Evolutionary conservation across 2,113 vertebrate species (phyloP).

Genomic region (Xyrauchen texanus): DNA sequence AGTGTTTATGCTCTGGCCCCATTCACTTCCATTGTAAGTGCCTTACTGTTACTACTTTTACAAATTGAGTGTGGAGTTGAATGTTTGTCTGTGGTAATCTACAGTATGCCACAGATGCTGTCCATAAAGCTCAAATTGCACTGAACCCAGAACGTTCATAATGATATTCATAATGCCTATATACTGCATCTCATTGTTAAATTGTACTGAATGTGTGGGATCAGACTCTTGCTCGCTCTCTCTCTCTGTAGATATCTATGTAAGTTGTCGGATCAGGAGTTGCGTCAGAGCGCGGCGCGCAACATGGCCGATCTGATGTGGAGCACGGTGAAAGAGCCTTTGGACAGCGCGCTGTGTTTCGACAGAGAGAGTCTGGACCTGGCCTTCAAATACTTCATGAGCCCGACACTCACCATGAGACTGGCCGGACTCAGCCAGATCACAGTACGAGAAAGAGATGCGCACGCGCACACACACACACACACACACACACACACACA

Average conservation of each 20-base stretch:
- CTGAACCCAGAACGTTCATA: no score
- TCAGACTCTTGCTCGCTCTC: neutral
- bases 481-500: no score
- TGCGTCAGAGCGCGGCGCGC: constrained; percentile 94
- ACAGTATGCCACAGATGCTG: no score
- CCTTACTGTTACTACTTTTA: no score
- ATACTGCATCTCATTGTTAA: no score
- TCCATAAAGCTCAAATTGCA: no score
- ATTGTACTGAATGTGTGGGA: no score
- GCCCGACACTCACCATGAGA: constrained; percentile 97
- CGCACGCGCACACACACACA: neutral
- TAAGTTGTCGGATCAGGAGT: constrained; percentile 96
- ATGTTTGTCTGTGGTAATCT: no score
- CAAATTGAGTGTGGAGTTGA: no score
- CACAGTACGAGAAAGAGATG: constrained; percentile 74
- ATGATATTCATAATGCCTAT: no score
- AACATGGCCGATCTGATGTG: constrained; percentile 99
- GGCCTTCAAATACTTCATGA: constrained; percentile 99
- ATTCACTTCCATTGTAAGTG: no score
- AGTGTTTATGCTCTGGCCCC: no score
- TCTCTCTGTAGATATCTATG: constrained; percentile 86
- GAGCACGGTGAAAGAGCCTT: constrained; percentile 98
- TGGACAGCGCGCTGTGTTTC: constrained; percentile 96
- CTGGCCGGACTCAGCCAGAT: constrained; percentile 98
- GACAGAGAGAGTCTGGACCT: constrained; percentile 99